phyloP scores from a whole-genome alignment of 2,888 invertebrate genomes.

The Smittia sp. region DNA sequence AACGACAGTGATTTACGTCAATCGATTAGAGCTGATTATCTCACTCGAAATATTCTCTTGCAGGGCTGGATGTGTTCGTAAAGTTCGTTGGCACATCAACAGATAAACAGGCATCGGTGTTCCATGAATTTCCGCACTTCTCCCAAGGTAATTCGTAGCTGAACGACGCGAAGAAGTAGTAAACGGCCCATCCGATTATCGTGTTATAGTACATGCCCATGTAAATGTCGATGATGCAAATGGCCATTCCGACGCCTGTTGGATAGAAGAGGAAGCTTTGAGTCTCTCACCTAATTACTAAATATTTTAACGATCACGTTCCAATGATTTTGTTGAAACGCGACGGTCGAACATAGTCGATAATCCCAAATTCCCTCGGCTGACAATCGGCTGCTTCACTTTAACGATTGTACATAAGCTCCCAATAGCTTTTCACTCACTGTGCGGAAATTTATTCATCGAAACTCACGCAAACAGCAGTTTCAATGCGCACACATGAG shows the following conservation, averaged over 20 bases:
- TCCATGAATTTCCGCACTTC: constrained; percentile 82
- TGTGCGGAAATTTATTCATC: constrained; percentile 34
- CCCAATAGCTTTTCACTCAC: constrained; percentile 23
- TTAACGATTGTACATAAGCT: constrained; percentile 11
- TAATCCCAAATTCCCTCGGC: not conserved
- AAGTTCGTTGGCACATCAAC: constrained; percentile 59
- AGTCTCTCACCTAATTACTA: not conserved
- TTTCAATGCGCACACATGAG: not conserved
- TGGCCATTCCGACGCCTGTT: constrained; percentile 91
- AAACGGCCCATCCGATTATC: constrained; percentile 93
- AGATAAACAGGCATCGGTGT: constrained; percentile 72
- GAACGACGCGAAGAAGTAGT: constrained; percentile 82
- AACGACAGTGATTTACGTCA: constrained; percentile 34
- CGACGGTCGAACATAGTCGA: not conserved
- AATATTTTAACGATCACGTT: too few relatives aligned
- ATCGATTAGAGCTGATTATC: constrained; percentile 47
- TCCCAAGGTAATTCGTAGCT: constrained; percentile 82
- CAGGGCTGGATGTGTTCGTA: constrained; percentile 69
- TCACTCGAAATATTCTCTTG: constrained; percentile 87
- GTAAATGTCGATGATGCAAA: constrained; percentile 92
- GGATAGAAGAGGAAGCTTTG: constrained; percentile 42
- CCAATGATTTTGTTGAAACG: too few relatives aligned
- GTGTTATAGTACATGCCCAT: constrained; percentile 59
- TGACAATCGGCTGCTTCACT: constrained; percentile 19
- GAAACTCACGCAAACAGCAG: constrained; percentile 2